Base-by-base conservation (phyloP, 2,888 invertebrate species). In the Achlya flavicornis region DNA sequence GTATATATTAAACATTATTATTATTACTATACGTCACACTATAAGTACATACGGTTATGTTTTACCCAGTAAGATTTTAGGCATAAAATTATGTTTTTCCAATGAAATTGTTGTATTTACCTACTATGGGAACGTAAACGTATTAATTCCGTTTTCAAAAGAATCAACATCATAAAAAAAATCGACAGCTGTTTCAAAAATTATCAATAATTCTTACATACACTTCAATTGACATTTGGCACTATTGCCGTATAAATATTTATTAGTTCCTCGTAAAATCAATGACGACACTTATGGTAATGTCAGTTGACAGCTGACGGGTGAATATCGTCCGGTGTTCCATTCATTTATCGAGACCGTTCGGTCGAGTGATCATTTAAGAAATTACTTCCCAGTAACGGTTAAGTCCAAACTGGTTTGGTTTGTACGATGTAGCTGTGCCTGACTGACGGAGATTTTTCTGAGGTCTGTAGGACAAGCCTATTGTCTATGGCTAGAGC, bases 301-400 rank as follows among this genome's bases (percentile, higher is more conserved):
- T 80, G 74, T 76, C 71, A 61, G 66, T 70, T 72, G 75, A 68
- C 68, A 72, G 73, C 70, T 75, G 70, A 53, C 70, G 38, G 41
- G 53, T 61, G 62, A 57, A 64, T 64, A 59, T 59, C 58, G 76
- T 72, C 71, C 73, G 73, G 53, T 53, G 53, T 73, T 76, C 73
- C 74, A 79, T 81, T 79, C 80, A 80, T 78, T 81, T 79, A 78
- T 77, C 81, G 85, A 84, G 85, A 83, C 83, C 81, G 80, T 26
- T n/a, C 26, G 26, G 26, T 81, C 79, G 82, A 78, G 79, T 77
- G 83, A 78, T 75, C 79, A 85, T 88, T 89, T 86, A 89, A 88
- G 86, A 87, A 86, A 91, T 89, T 85, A 88, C 88, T 88, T 88
- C 86, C 86, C 87, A 72, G 76, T 92, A 92, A 89, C 92, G 90